Evolutionary conservation across 2,797 vertebrate genomes (phyloP), one percentile per base, ranked within the genome.

Genomic region (Takifugu ocellatus): DNA sequence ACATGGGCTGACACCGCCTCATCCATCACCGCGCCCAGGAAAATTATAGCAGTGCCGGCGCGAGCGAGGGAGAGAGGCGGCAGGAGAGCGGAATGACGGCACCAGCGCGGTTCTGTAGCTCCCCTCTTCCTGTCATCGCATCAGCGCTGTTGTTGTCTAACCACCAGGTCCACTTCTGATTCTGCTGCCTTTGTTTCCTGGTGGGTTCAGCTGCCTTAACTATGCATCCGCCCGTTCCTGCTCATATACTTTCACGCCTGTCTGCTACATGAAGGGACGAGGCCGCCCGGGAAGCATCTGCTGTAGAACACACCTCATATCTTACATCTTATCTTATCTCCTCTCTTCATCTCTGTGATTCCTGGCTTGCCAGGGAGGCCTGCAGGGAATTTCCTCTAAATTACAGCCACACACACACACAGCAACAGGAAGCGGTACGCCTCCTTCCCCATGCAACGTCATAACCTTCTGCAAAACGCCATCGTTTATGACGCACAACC

Each of bases 1-100:
- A 95, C 92, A 94, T 89, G 88, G 92, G 84, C 88, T 94, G 94
- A 93, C 94, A 95, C 91, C 74, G 74, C 86, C 91, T 91, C 94
- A 94, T 96, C 93, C 93, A 96, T 96, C 94, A 94, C 91, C 87
- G 84, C 90, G 81, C 78, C 91, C 87, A 74, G 79, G 87, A 87
- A 91, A 84, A 90, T 90, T 89, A 91, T 88, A 89, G 87, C 78
- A 81, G 87, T 63, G 84, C 83, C 73, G 86, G 82, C 72, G 66
- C 77, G 72, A 74, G 66, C 77, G 72, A 49, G 60, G 25, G 69
- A 47, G 63, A 70, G 67, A 61, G 39, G 16, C 59, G n/a, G 51
- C 49, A 49, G 64, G 51, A 58, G 77, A 70, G 79, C 84, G 75
- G 85, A 88, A 87, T 81, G 86, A 86, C 73, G 81, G 61, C 47